Base-by-base conservation (phyloP, 1,140 invertebrate species). In the Scaptomyza graminum region DNA sequence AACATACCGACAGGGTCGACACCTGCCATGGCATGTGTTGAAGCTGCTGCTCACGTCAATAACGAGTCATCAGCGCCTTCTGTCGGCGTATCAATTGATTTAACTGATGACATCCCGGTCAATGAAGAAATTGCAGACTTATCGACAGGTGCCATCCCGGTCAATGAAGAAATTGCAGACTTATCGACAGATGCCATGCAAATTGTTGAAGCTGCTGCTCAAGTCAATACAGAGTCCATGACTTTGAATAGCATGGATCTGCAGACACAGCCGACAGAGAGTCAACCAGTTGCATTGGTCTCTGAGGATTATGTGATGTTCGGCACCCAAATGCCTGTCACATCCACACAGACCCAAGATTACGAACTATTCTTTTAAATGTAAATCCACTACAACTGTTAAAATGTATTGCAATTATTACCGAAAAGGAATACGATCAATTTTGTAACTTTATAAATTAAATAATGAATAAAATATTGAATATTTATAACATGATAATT, bases 221-320 rank as follows among this genome's bases (percentile, higher is more conserved):
- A 50, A 5, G 49, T 74, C 0, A 78, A 85, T 28, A 71, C 78
- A 0, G 66, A 87, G 6, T 75, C 66, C n/a, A 13, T 85, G 41
- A 51, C 60, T 0, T 1, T 72, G 6, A 5, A 4, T 0, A 28
- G 54, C 3, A 4, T 28, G 11, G 63, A 66, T 12, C 2, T 49
- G 44, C 34, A 34, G 11, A 49, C 52, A 5, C 60, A 15, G 11
- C 49, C 31, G 28, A 60, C 49, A 7, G 41, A 44, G 25, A 70
- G 47, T 8, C 44, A 69, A 8, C 18, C 39, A 1, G 6, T 56
- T 1, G 8, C n/a, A 8, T 34, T 15, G 3, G 37, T 2, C 8
- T 12, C 51, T 2, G 63, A 68, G 1, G 69, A 87, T 2, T 84
- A 84, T 34, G n/a, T 7, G 5, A 0, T 5, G 0, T 85, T 85